Percentiles rank a stretch among this genome's conserved stretches.
phyloP scores from a whole-genome alignment of 2,888 invertebrate species.

The Epistrophe eligans region DNA sequence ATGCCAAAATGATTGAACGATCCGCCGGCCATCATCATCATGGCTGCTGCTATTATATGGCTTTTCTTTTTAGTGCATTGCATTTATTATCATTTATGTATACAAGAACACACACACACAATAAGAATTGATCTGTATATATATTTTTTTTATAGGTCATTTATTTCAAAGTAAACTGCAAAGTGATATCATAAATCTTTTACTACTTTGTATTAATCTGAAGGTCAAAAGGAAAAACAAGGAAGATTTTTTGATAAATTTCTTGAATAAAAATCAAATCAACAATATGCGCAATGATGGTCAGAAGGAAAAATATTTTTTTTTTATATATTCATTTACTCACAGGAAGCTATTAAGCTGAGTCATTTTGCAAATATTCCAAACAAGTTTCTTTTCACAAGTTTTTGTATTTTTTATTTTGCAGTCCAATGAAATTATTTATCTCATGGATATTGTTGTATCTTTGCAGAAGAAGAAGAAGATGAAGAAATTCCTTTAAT shows the following conservation, averaged over 20 bases:
- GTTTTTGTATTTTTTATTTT: neutral
- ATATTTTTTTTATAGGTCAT: conserved; percentile 48
- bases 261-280: conserved; percentile 10
- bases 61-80: conserved; percentile 52
- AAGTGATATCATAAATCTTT: conserved; percentile 18
- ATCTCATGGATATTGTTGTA: conserved; percentile 26
- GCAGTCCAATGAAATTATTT: conserved; percentile 18
- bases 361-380: conserved; percentile 18
- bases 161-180: neutral
- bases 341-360: conserved; percentile 14
- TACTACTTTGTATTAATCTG: neutral
- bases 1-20: conserved; percentile 69
- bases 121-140: conserved; percentile 28
- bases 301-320: neutral
- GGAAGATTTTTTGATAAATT: neutral
- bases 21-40: conserved; percentile 33
- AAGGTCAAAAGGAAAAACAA: neutral
- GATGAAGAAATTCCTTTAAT: conserved; percentile 60
- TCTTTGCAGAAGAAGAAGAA: conserved; percentile 6
- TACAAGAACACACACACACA: neutral
- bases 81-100: neutral
- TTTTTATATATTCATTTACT: neutral
- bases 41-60: conserved; percentile 5
- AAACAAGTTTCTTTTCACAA: conserved; percentile 37
- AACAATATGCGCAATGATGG: neutral